Evolutionary conservation across 1,140 invertebrate species (phyloP), one percentile per base, ranked within the genome.

Genomic region (Caenorhabditis briggsae): DNA sequence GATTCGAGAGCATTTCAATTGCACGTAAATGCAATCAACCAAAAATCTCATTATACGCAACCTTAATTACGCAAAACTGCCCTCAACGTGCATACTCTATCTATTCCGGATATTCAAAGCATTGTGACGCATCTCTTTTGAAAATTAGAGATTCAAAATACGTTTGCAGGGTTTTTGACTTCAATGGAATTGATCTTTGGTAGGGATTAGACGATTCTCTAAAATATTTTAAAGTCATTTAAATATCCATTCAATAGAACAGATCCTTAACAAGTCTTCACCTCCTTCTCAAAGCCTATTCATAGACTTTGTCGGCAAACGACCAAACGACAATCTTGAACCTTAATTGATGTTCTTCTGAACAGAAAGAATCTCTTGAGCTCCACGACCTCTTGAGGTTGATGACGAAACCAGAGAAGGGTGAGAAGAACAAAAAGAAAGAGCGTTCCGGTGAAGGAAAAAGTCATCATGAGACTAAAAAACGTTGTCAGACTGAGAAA

Each of bases 51-150:
- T 78, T 78, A 78, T 14, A 18, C 9, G 8, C 2, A 78, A 78
- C 46, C 46, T 50, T 78, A 78, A 78, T 78, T 78, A 78, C 70
- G 70, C 18, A 78, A 50, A 78, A 23, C 23, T 53, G 46, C 33
- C 46, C 70, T 50, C 16, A 20, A 46, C 43, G 20, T 50, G 70
- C 70, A 50, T 50, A 78, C 46, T 50, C 43, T 50, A 78, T 78
- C 20, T 23, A 43, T 70, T 46, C 64, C 14, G 64, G 64, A 70
- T 70, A 61, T 61, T 61, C 59, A 33, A 25, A 41, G 33, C 41
- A 43, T 70, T 70, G 12, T 70, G 64, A 70, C 64, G 64, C 41
- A 46, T 43, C 16, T 8, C 64, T 8, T 5, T 20, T 33, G 12
- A 43, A 23, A 78, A 78, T 78, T 78, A 50, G 70, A 6, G 70